phyloP scores from a whole-genome alignment of 2,797 vertebrate genomes.

The Pangasius larnaudii region DNA sequence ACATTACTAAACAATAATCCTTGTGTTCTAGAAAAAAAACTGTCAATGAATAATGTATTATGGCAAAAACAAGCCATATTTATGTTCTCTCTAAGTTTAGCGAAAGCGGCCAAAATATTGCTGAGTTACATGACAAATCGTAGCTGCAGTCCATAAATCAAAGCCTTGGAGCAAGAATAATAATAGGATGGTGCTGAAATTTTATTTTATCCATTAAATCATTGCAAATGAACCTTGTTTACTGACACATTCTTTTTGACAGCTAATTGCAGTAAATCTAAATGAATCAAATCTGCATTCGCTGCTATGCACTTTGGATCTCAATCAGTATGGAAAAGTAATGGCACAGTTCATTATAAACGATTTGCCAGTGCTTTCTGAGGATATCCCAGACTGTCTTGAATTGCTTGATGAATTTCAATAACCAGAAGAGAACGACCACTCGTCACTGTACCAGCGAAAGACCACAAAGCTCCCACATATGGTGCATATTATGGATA shows the following conservation, averaged over 20 bases:
- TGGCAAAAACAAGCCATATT: neutral
- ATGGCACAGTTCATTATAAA: slow-evolving; percentile 2
- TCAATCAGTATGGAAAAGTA: neutral
- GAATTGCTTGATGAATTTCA: slow-evolving; percentile 42
- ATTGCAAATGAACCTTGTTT: neutral
- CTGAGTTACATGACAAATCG: neutral
- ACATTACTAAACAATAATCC: neutral
- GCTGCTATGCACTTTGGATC: neutral
- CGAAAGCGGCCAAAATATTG: neutral
- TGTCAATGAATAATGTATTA: neutral
- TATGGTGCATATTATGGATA: slow-evolving; percentile 34
- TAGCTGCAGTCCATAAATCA: slow-evolving; percentile 12
- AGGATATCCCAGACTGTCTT: neutral
- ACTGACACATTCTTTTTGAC: neutral
- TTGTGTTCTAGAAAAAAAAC: neutral
- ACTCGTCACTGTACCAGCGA: slow-evolving; percentile 7
- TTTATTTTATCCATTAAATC: neutral
- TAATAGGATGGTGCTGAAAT: neutral
- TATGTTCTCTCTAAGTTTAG: slow-evolving; percentile 3
- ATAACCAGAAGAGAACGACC: slow-evolving; percentile 12
- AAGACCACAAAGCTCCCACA: slow-evolving; percentile 30
- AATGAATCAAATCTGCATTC: neutral
- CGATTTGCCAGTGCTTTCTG: neutral
- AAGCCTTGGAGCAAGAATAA: neutral
- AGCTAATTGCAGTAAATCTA: slow-evolving; percentile 9